phyloP scores from a whole-genome alignment of 2,797 vertebrate species.

The Brachymystax lenok region DNA sequence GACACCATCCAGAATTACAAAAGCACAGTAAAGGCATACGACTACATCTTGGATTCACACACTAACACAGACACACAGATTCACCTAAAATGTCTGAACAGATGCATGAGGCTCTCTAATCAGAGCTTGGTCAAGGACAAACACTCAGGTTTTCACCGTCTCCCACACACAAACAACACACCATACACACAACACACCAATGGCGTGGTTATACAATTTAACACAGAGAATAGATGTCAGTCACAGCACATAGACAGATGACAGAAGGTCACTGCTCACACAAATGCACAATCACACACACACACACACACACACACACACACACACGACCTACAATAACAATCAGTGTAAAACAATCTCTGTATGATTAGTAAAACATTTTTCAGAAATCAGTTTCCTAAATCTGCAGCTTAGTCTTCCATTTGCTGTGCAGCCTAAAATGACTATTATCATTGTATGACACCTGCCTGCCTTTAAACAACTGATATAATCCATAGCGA shows the following conservation, averaged over 20 bases:
- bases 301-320: neutral
- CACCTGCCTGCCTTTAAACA: neutral
- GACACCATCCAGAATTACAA: constrained; percentile 20
- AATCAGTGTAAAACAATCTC: too few species aligned
- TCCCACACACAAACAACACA: constrained; percentile 10
- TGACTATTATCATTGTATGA: neutral
- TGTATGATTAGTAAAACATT: neutral
- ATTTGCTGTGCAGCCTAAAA: neutral
- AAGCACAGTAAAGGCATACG: constrained; percentile 10
- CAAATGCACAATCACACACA: constrained; percentile 7
- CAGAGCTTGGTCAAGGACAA: constrained; percentile 25
- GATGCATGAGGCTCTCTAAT: constrained; percentile 13
- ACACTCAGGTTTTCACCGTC: constrained; percentile 23
- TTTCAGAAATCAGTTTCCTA: neutral
- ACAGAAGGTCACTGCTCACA: constrained; percentile 4
- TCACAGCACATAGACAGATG: neutral
- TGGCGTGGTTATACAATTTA: constrained; percentile 15
- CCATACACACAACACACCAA: constrained; percentile 11
- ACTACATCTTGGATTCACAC: constrained; percentile 17
- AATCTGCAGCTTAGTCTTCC: neutral
- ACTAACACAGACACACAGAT: constrained; percentile 5
- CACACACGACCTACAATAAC: neutral
- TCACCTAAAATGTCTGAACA: constrained; percentile 7
- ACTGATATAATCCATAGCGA: neutral
- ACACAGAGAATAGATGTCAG: constrained; percentile 1